Evolutionary conservation across 2,113 vertebrate genomes (phyloP), one percentile per base, ranked within the genome.

Genomic region (Monarcha castaneiventris): DNA sequence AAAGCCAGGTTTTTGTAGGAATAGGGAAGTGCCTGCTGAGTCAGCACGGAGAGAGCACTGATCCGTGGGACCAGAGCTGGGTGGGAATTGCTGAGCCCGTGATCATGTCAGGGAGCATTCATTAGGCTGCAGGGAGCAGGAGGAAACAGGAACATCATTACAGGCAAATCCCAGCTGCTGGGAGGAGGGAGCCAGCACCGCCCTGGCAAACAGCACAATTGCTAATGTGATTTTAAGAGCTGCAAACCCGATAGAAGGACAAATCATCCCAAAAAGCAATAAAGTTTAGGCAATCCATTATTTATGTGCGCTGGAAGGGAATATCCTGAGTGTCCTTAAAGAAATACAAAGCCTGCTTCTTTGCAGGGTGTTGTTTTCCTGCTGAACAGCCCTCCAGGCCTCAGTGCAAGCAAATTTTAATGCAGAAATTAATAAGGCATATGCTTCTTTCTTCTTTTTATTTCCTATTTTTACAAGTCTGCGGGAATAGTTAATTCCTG

Each of bases 241-340:
- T 79, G 66, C 49, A 90, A 76, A 78, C 33, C 58, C 73, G 39
- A 48, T 12, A 75, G 69, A 84, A 73, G 27, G 68, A 79, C 20
- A 67, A 93, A 76, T 61, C 29, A 5, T 33, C 62, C 43, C n/a
- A 35, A 56, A 85, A 80, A 80, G 61, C 37, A 71, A 79, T 89
- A 62, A 89, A 80, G 29, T 33, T 72, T 27, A 32, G 56, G 32
- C 9, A 46, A 95, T 83, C 51, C 48, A 68, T 96, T 93, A 89
- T 85, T 96, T 91, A 64, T 91, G 32, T 75, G 54, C 49, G 62
- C 67, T 94, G 74, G 35, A 82, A 90, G 35, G 71, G 66, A 94
- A 76, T 61, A 62, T n/a, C 39, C 30, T 71, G n/a, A 35, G 72
- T 83, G 29, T 69, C 35, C 56, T 85, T 74, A 52, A 67, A 83